A percentile compares a stretch with the other conserved stretches of the same genome.
Evolutionary conservation across 64 coral and sea anemone species (phyloP).

Genomic region (Montipora capricornis): DNA sequence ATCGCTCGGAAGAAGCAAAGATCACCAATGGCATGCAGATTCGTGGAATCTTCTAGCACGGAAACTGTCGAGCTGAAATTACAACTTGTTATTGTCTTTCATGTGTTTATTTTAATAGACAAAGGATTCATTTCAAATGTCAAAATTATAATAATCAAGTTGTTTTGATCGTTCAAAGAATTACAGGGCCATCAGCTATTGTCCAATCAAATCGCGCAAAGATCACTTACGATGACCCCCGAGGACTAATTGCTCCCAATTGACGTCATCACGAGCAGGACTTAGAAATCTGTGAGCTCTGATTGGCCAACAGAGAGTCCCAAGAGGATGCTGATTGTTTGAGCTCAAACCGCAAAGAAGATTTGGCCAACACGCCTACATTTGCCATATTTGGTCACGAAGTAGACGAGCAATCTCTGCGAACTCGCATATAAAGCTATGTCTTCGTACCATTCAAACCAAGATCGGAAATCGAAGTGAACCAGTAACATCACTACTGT

Average conservation of each 20-base stretch:
- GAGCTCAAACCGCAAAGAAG: slow-evolving; percentile 50
- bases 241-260: slow-evolving; percentile 18
- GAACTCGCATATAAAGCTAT: slow-evolving; percentile 66
- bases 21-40: slow-evolving; percentile 60
- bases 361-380: slow-evolving; percentile 79
- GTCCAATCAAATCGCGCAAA: neutral
- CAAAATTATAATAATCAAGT: slow-evolving; percentile 52
- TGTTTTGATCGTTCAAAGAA: slow-evolving; percentile 46
- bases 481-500: neutral
- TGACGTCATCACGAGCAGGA: slow-evolving; percentile 57
- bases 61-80: slow-evolving; percentile 55
- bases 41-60: slow-evolving; percentile 75
- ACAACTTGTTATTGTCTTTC: slow-evolving; percentile 50
- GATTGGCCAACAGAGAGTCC: slow-evolving; percentile 49
- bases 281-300: slow-evolving; percentile 2
- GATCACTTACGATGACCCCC: slow-evolving; percentile 21
- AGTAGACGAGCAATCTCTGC: neutral
- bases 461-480: slow-evolving; percentile 47
- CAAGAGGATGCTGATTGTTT: slow-evolving; percentile 47
- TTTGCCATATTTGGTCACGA: slow-evolving; percentile 78
- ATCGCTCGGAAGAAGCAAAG: neutral
- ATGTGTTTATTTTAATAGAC: slow-evolving; percentile 54
- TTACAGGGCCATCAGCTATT: slow-evolving; percentile 17
- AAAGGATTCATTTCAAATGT: slow-evolving; percentile 61
- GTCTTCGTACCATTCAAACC: slow-evolving; percentile 1